Base-by-base conservation (phyloP, 2,888 invertebrate species). In the Serrognathus titanus region DNA sequence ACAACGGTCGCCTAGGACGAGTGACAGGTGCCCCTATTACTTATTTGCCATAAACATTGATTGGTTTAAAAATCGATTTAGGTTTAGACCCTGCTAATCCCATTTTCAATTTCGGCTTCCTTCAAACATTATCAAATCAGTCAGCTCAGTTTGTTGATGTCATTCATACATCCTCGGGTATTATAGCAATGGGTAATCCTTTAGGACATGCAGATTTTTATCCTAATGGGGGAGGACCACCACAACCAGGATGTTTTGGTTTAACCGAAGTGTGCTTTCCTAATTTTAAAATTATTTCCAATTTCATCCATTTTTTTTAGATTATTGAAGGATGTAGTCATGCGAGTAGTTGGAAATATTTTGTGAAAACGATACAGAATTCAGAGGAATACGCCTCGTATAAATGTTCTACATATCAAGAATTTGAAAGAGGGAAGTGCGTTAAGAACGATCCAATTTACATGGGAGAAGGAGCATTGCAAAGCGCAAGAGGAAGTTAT, bases 1-100 rank as follows among this genome's bases (percentile, higher is more conserved):
- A 78, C 78, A 81, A 77, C 62, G 72, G 65, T 55, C 77, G 74
- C 67, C 73, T 85, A 16, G 71, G 75, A 39, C 80, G 87, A 67
- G 83, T 87, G 3, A 86, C 87, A 48, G 87, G 86, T 83, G 65
- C 69, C 63, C 46, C 6, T 1, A 4, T 20, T 31, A 6, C 1
- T 31, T 31, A 31, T 31, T 31, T 31, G 12, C 7, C 1, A 12
- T 6, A 39, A 39, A 24, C 4, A 31, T 1, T 7, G 5, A 31
- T 31, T 31, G 24, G 6, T 31, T 31, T 31, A 31, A 31, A 16
- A 16, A 7, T 12, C 8, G 40, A 16, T n/a, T 39, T 36, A 56
- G 56, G 56, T 12, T 46, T 56, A 39, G 56, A 56, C 16, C 56
- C 56, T 6, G 56, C 56, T 9, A 47, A 41, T n/a, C 56, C 56